phyloP scores from a whole-genome alignment of 1,140 invertebrate genomes.

The Heliothis subflexa region DNA sequence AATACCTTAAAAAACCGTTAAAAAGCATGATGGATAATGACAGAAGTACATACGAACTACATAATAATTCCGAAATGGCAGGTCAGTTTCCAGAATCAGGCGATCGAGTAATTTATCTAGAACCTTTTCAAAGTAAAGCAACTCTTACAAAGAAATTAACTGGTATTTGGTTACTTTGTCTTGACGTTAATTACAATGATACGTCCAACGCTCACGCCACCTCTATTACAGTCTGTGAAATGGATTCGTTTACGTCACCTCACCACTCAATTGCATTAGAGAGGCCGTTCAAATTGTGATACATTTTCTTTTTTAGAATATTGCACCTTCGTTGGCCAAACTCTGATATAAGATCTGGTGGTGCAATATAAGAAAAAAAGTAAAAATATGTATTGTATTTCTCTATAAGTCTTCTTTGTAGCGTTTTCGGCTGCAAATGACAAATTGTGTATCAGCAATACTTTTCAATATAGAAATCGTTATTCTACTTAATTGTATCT shows the following conservation, averaged over 20 bases:
- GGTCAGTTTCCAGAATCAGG: constrained; percentile 12
- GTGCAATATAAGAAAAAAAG: too few species aligned
- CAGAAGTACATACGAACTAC: background rate
- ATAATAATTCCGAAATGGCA: background rate
- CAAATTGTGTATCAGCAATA: too few species aligned
- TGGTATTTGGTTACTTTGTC: constrained; percentile 15
- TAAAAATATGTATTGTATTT: too few species aligned
- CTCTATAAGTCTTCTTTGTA: too few species aligned
- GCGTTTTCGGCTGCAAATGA: too few species aligned
- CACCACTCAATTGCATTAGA: constrained; percentile 63
- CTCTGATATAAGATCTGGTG: background rate
- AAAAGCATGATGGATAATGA: constrained; percentile 8
- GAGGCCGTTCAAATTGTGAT: constrained; percentile 57
- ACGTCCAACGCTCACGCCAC: constrained; percentile 34
- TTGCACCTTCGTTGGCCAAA: background rate
- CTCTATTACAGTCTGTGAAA: constrained; percentile 49
- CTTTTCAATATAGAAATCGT: background rate
- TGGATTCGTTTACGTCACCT: constrained; percentile 61
- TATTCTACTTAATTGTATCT: background rate
- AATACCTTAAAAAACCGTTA: constrained; percentile 1
- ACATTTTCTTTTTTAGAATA: background rate
- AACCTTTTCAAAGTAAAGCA: constrained; percentile 14
- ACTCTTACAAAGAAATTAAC: constrained; percentile 20
- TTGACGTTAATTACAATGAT: constrained; percentile 25
- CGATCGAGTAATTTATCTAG: constrained; percentile 3